These are phyloP conservation scores for Drosophila arawakana DNA, from an alignment of 1,140 invertebrate species.

Conservation along the genomic window DNA sequence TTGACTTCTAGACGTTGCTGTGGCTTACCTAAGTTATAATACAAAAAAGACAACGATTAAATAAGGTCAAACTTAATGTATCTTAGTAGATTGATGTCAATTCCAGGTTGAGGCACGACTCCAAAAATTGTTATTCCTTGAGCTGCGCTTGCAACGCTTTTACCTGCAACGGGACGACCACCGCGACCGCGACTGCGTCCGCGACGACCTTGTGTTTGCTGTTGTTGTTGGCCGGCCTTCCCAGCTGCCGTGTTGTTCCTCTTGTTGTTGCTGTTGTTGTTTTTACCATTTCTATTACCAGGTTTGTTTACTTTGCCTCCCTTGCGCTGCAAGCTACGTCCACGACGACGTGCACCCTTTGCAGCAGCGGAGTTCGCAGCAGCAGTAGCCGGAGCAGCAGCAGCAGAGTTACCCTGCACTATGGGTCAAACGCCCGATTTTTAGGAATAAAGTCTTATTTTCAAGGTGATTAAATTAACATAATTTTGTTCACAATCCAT, in stretches of 20 bases:
- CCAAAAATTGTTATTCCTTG: conserved; percentile 31
- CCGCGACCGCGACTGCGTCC: conserved; percentile 78
- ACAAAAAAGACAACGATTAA: conserved; percentile 25
- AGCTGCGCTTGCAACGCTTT: conserved; percentile 69
- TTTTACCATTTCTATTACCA: conserved; percentile 64
- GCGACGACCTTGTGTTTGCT: conserved; percentile 51
- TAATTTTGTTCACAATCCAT: too few relatives aligned
- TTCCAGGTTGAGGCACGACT: conserved; percentile 36
- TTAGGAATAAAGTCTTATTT: too few relatives aligned
- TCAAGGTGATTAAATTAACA: too few relatives aligned
- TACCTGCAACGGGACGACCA: conserved; percentile 71
- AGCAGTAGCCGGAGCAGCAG: conserved; percentile 31
- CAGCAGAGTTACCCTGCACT: conserved; percentile 46
- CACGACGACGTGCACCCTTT: conserved; percentile 54
- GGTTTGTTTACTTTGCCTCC: conserved; percentile 52
- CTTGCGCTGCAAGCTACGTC: conserved; percentile 57
- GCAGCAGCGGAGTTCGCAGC: conserved; percentile 23
- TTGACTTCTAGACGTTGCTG: conserved; percentile 59
- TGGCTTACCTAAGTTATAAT: conserved; percentile 45
- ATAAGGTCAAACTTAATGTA: not conserved
- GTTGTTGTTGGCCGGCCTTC: conserved; percentile 37
- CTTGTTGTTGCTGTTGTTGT: conserved; percentile 39
- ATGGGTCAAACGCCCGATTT: too few relatives aligned
- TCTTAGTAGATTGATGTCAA: not conserved
- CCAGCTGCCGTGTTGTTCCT: conserved; percentile 32